Base-by-base conservation (phyloP, 2,113 vertebrate genomes). In the Aleadryas rufinucha region DNA sequence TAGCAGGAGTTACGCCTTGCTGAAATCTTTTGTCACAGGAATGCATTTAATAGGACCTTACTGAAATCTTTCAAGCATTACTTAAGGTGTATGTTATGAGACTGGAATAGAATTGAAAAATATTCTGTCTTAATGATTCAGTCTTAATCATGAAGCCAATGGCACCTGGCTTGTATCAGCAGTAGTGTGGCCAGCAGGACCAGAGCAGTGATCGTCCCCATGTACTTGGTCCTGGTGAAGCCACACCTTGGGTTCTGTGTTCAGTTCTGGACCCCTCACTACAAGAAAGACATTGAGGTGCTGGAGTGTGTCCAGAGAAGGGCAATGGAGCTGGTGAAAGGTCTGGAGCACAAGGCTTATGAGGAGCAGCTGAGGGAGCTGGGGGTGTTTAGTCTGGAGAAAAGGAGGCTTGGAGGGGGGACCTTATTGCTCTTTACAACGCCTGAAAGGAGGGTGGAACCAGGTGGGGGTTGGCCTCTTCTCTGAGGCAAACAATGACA, bases 381-480 rank as follows among this genome's bases (percentile, higher is more conserved):
- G 52, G 8, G 19, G 4, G 0, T 52, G 13, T 74, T 60, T 17
- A 39, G 1, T 4, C 28, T 28, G 45, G 45, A 39, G 45, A 3
- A 66, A 18, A 53, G 23, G 39, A 23, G 24, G 10, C 33, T 39
- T 3, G 7, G 14, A n/a, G n/a, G 33, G 8, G 8, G 7, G 7
- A 30, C 10, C 8, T 27, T 8, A 6, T 6, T 1, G 0, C 16
- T 59, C 22, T 27, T 4, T 18, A 15, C 19, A 82, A 6, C 18
- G 5, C 33, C 28, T 57, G 19, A 30, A 53, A 60, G n/a, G n/a
- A 41, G 16, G 16, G 1, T 60, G 23, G 2, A 45, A 5, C 28
- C 13, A 12, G 28, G 1, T 39, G 37, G 5, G 23, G 4, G 2
- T 50, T 0, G 0, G 27, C 8, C 28, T 59, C 52, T 39, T 66